A percentile compares a stretch with the other conserved stretches of the same genome.
phyloP scores from a whole-genome alignment of 2,888 invertebrate species.

The Epirrhoe tristata region DNA sequence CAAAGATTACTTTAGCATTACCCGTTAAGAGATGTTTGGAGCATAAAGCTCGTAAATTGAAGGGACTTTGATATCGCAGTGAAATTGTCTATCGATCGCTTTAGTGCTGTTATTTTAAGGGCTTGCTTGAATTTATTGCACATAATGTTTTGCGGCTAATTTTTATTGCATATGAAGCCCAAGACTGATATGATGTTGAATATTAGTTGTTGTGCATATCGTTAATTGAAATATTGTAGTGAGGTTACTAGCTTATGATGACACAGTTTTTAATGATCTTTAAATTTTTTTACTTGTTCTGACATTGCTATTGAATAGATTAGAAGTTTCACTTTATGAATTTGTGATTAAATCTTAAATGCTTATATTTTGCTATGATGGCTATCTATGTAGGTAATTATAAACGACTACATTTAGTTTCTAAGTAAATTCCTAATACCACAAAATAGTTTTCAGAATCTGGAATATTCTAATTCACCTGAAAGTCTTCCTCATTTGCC shows the following conservation, averaged over 20 bases:
- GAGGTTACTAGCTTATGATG: too few species aligned
- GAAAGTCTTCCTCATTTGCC: constrained; percentile 3
- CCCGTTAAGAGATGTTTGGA: constrained; percentile 50
- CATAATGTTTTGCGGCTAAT: constrained; percentile 6
- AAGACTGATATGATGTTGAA: not conserved
- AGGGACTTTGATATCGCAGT: constrained; percentile 53
- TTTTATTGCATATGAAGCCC: constrained; percentile 9
- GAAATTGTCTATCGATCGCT: constrained; percentile 54
- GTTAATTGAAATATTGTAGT: not conserved
- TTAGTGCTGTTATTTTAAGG: constrained; percentile 40
- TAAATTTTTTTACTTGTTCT: not conserved
- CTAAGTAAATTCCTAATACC: too few species aligned
- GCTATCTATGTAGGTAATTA: too few species aligned
- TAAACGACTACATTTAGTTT: too few species aligned
- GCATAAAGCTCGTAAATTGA: constrained; percentile 54
- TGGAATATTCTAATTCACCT: not conserved
- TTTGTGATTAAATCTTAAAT: not conserved
- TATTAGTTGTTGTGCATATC: not conserved
- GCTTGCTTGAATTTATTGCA: constrained; percentile 18
- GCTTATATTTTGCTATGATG: not conserved
- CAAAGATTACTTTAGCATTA: constrained; percentile 56
- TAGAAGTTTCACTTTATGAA: not conserved
- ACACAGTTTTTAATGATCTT: too few species aligned
- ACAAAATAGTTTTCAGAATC: not conserved
- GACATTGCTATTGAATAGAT: not conserved